A percentile compares a stretch with the other conserved stretches of the same genome.
These are phyloP conservation scores for Rousettus leschenaultii DNA, from an alignment of 2,113 vertebrate species.

Conservation along the genomic window DNA sequence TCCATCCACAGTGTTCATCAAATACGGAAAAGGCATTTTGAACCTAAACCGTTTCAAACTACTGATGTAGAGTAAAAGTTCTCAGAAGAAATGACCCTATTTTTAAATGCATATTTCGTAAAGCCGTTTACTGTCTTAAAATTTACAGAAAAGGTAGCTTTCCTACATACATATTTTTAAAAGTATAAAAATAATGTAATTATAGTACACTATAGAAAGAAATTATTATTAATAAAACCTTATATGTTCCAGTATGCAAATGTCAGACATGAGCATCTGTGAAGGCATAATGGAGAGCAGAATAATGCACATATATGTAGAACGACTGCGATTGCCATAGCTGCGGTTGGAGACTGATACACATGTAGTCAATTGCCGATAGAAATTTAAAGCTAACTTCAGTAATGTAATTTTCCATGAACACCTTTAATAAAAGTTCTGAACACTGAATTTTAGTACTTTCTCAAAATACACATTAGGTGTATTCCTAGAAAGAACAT, in stretches of 20 bases:
- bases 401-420: background rate
- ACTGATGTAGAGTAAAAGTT: background rate
- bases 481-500: slow-evolving; percentile 4
- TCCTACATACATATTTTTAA: background rate
- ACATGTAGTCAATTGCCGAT: fast-evolving
- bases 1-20: background rate
- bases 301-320: fast-evolving
- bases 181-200: background rate
- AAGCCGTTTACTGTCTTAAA: background rate
- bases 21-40: background rate
- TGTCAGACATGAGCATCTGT: background rate
- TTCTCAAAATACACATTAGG: background rate
- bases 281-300: background rate
- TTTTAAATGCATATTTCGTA: background rate
- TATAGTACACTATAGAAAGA: background rate
- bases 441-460: background rate
- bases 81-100: background rate
- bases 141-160: background rate
- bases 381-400: background rate
- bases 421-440: background rate
- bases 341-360: background rate
- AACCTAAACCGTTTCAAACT: background rate
- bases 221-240: background rate
- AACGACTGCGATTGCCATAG: background rate
- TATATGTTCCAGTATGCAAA: background rate